phyloP scores from a whole-genome alignment of 2,888 invertebrate species.

The Leptopterna dolabrata region DNA sequence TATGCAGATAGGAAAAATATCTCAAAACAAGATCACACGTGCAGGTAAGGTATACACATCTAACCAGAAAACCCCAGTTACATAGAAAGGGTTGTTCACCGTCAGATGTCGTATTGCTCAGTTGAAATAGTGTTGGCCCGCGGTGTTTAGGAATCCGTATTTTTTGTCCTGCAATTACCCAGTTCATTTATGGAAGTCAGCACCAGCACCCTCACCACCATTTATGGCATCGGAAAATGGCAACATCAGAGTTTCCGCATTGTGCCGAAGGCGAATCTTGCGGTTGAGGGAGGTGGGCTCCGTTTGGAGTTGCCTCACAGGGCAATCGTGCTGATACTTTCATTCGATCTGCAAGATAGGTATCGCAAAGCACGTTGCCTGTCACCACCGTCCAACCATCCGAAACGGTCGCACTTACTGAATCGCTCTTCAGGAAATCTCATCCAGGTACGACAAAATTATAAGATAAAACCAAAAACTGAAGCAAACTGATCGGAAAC shows the following conservation, averaged over 20 bases:
- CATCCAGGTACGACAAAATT: not conserved
- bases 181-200: not conserved
- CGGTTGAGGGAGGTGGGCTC: not conserved
- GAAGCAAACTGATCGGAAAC: not conserved
- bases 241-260: not conserved
- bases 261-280: not conserved
- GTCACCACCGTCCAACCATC: not conserved
- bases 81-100: too few relatives aligned
- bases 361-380: not conserved
- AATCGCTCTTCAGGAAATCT: not conserved
- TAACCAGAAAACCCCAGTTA: too few relatives aligned
- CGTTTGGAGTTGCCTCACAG: not conserved
- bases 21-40: too few relatives aligned
- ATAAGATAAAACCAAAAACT: not conserved
- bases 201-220: not conserved
- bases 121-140: not conserved
- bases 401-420: not conserved
- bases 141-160: not conserved
- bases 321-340: constrained; percentile 3
- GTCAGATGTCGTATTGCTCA: not conserved
- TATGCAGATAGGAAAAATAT: too few relatives aligned
- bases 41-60: too few relatives aligned
- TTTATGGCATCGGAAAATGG: not conserved
- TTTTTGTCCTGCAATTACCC: too few relatives aligned
- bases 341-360: not conserved